Evolutionary conservation across 2,797 vertebrate species (phyloP).

Genomic region (Sarcoramphus papa): DNA sequence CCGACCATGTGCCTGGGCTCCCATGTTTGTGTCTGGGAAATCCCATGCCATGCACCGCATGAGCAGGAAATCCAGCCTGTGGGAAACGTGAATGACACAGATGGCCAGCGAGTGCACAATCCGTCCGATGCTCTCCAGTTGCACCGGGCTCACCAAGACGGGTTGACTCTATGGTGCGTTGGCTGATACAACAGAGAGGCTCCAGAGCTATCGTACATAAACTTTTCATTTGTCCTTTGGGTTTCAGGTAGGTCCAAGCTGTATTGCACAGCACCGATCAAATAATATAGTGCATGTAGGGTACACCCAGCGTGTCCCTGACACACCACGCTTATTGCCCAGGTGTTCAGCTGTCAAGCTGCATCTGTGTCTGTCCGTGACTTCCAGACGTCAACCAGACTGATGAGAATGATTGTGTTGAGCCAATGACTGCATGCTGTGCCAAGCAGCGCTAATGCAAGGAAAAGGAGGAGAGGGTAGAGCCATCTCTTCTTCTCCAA

Average conservation of each 20-base stretch:
- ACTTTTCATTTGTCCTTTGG: background rate
- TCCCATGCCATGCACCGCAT: slow-evolving; percentile 11
- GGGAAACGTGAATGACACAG: background rate
- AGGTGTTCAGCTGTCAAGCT: slow-evolving; percentile 47
- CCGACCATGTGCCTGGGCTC: slow-evolving; percentile 35
- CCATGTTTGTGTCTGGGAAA: slow-evolving; percentile 55
- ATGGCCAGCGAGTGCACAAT: background rate
- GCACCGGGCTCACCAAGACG: background rate
- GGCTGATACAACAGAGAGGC: background rate
- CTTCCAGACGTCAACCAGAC: slow-evolving; percentile 35
- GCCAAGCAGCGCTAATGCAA: background rate
- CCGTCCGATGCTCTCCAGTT: accelerated
- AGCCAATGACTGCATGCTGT: background rate
- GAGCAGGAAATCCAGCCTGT: slow-evolving; percentile 17
- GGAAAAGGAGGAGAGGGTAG: background rate
- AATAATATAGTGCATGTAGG: background rate
- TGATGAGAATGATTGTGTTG: slow-evolving; percentile 25
- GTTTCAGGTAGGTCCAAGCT: background rate
- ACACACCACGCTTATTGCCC: background rate
- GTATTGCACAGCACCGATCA: background rate
- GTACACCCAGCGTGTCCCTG: background rate
- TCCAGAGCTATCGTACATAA: background rate
- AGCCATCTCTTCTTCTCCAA: background rate
- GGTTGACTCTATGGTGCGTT: background rate
- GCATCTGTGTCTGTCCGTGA: background rate